These are phyloP conservation scores for Zaprionus camerounensis DNA, from an alignment of 1,140 invertebrate species.

Conservation along the genomic window DNA sequence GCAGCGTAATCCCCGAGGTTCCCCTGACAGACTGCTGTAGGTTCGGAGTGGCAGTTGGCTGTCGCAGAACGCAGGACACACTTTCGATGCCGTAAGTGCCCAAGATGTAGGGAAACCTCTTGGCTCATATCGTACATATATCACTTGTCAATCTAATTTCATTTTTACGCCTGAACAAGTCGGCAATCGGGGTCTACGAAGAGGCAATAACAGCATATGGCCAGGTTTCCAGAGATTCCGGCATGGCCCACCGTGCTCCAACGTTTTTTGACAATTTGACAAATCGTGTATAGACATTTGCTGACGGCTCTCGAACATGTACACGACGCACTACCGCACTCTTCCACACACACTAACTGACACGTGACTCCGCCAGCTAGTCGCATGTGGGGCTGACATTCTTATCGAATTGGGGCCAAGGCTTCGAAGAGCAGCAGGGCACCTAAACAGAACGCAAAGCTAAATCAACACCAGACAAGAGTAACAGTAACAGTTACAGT, in stretches of 20 bases:
- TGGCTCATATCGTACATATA: constrained; percentile 35
- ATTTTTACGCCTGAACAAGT: constrained; percentile 75
- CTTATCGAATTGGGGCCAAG: constrained; percentile 50
- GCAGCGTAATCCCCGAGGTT: constrained; percentile 55
- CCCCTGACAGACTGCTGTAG: constrained; percentile 61
- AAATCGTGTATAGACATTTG: constrained; percentile 82
- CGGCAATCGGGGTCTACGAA: constrained; percentile 36
- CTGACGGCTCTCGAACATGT: constrained; percentile 50
- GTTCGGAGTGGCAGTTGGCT: constrained; percentile 47
- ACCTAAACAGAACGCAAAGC: constrained; percentile 45
- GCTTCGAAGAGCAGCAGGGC: constrained; percentile 41
- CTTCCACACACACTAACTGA: constrained; percentile 31
- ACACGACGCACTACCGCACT: constrained; percentile 25
- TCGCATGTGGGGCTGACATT: constrained; percentile 43
- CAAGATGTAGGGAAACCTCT: constrained; percentile 2
- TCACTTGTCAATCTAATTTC: constrained; percentile 84
- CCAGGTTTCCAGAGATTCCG: constrained; percentile 17
- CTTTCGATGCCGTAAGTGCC: constrained; percentile 3
- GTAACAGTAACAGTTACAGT: constrained; percentile 21
- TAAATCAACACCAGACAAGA: constrained; percentile 51
- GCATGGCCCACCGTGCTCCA: constrained; percentile 38
- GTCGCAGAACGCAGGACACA: neutral
- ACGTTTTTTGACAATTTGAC: constrained; percentile 76
- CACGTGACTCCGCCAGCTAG: constrained; percentile 50
- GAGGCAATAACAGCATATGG: constrained; percentile 41